phyloP scores from a whole-genome alignment of 1,140 invertebrate genomes.

The Polypedilum pembai region DNA sequence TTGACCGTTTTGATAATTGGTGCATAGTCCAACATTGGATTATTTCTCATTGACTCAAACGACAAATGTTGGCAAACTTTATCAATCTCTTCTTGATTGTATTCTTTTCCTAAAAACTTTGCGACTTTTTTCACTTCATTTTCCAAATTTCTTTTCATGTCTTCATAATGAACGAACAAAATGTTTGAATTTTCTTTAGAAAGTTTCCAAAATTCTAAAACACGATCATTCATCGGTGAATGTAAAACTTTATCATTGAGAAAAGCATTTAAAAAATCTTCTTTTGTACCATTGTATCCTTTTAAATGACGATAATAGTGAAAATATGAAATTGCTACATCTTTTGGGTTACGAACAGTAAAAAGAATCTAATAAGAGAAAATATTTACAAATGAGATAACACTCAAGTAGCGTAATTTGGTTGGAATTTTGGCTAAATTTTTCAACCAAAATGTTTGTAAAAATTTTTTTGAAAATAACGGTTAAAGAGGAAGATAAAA shows the following conservation, averaged over 20 bases:
- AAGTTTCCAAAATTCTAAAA: constrained; percentile 57
- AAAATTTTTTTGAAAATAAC: no score
- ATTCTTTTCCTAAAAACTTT: constrained; percentile 49
- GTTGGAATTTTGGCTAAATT: no score
- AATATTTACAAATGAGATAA: no score
- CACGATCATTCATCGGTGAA: constrained; percentile 57
- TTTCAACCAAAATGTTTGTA: no score
- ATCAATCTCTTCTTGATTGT: constrained; percentile 47
- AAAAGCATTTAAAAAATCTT: constrained; percentile 68
- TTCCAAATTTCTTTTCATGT: constrained; percentile 49
- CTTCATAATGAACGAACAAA: constrained; percentile 48
- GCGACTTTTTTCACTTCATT: constrained; percentile 51
- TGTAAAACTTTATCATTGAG: constrained; percentile 55
- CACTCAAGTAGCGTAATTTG: no score
- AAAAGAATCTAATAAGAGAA: constrained; percentile 56
- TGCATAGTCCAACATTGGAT: background rate
- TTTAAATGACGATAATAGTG: constrained; percentile 65
- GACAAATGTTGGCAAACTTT: constrained; percentile 51
- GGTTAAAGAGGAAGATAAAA: no score
- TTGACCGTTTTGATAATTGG: background rate
- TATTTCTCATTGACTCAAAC: background rate
- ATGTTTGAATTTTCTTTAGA: constrained; percentile 62
- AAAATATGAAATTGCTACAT: constrained; percentile 80
- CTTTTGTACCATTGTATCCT: constrained; percentile 56
- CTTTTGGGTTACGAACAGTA: constrained; percentile 80